Percentiles rank a stretch among this genome's conserved stretches.
phyloP scores from a whole-genome alignment of 2,113 vertebrate genomes.

The Anarrhichthys ocellatus region DNA sequence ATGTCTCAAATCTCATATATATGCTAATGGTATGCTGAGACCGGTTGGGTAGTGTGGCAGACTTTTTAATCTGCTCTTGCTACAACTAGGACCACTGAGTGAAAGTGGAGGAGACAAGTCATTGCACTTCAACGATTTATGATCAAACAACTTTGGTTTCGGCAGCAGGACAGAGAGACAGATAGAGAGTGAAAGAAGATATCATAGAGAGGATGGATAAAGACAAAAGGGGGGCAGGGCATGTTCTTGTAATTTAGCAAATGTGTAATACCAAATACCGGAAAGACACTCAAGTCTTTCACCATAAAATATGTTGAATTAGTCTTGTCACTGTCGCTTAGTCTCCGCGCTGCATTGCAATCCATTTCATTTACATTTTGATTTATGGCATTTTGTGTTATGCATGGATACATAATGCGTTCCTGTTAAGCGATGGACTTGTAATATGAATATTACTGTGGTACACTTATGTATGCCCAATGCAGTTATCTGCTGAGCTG shows the following conservation, averaged over 20 bases:
- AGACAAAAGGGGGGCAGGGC: constrained; percentile 82
- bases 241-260: constrained; percentile 91
- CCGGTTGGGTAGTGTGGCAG: constrained; percentile 88
- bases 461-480: constrained; percentile 86
- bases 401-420: constrained; percentile 85
- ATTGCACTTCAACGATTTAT: constrained; percentile 94
- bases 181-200: constrained; percentile 79
- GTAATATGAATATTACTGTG: constrained; percentile 89
- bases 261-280: constrained; percentile 90
- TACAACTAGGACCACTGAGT: constrained; percentile 89
- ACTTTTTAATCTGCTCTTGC: constrained; percentile 97
- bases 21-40: constrained; percentile 99
- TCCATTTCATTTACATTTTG: constrained; percentile 91
- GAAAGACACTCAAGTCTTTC: constrained; percentile 88
- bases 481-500: constrained; percentile 66
- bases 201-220: constrained; percentile 60
- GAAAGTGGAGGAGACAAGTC: constrained; percentile 96
- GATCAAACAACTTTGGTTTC: constrained; percentile 94
- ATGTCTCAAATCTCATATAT: constrained; percentile 99
- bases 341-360: constrained; percentile 71
- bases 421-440: constrained; percentile 85
- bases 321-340: constrained; percentile 83
- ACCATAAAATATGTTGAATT: constrained; percentile 89
- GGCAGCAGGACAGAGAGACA: constrained; percentile 83
- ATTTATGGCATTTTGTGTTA: constrained; percentile 86